Conservation (phyloP, 1,140 invertebrate species). For the Philotrypesis tridentata region DNA sequence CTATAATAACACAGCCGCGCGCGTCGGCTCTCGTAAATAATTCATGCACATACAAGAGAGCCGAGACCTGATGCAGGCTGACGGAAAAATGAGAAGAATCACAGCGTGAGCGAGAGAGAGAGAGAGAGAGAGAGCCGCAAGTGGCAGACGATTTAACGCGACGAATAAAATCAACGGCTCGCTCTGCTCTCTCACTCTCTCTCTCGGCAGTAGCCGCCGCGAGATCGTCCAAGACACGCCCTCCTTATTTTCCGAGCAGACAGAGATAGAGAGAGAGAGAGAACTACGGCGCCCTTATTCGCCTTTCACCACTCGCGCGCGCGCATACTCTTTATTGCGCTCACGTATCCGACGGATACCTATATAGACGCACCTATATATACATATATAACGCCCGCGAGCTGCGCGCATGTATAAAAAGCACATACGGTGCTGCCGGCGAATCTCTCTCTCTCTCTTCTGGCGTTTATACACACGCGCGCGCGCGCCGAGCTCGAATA, state of each 20-base stretch:
- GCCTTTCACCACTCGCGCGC: constrained; percentile 9
- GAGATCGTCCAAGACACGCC: constrained; percentile 35
- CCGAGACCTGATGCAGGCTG: no score
- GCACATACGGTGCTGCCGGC: background rate
- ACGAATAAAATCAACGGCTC: constrained; percentile 23
- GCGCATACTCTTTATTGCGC: constrained; percentile 25
- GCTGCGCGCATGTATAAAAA: background rate
- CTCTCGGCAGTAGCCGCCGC: constrained; percentile 5
- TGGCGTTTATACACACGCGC: background rate
- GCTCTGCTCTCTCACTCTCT: no score
- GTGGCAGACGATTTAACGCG: constrained; percentile 20
- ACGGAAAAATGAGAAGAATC: background rate
- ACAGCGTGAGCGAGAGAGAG: background rate
- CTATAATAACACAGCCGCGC: no score
- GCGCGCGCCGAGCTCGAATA: constrained; percentile 59
- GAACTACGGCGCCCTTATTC: background rate
- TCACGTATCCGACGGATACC: constrained; percentile 23
- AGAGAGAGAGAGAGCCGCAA: background rate
- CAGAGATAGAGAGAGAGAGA: background rate
- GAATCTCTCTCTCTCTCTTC: no score
- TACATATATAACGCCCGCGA: background rate
- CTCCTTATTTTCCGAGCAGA: constrained; percentile 28
- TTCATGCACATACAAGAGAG: background rate
- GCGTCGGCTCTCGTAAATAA: no score
- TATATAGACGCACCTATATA: no score